These are phyloP conservation scores for Bembecia ichneumoniformis DNA, from an alignment of 2,888 invertebrate genomes.

Conservation along the genomic window DNA sequence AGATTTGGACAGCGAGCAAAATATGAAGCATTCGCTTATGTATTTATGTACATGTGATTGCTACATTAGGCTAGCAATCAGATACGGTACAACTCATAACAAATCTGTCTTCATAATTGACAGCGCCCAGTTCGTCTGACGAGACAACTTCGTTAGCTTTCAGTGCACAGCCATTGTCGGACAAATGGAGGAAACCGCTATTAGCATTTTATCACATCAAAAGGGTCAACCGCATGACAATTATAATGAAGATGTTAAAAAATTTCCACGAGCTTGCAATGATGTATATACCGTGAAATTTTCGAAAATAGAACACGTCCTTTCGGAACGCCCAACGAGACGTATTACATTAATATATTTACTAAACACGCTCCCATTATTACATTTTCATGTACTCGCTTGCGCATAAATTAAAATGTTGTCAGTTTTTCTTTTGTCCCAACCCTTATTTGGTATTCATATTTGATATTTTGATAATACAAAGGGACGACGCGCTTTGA, in stretches of 20 bases:
- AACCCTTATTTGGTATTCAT: slow-evolving; percentile 73
- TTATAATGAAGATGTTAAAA: slow-evolving; percentile 56
- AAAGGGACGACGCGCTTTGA: slow-evolving; percentile 60
- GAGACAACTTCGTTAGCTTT: slow-evolving; percentile 27
- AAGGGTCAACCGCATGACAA: slow-evolving; percentile 22
- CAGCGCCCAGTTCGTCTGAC: slow-evolving; percentile 1
- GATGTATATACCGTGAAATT: slow-evolving; percentile 69
- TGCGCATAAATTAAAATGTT: slow-evolving; percentile 69
- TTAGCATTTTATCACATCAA: slow-evolving; percentile 11
- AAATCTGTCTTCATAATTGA: slow-evolving; percentile 3
- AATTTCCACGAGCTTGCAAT: slow-evolving; percentile 51
- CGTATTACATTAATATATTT: slow-evolving; percentile 70
- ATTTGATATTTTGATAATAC: slow-evolving; percentile 69
- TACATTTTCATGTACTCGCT: slow-evolving; percentile 70
- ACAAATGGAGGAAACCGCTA: slow-evolving; percentile 14
- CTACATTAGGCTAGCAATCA: background rate
- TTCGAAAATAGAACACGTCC: slow-evolving; percentile 51
- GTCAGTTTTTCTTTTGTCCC: slow-evolving; percentile 69
- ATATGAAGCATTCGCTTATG: no score
- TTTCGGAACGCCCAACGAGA: slow-evolving; percentile 52
- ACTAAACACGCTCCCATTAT: slow-evolving; percentile 70
- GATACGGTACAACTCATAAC: background rate
- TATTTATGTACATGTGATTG: slow-evolving; percentile 12
- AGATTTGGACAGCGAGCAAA: no score
- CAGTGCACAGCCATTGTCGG: slow-evolving; percentile 21